These are phyloP conservation scores for Theodoxus fluviatilis DNA, from an alignment of 2,888 invertebrate genomes.

Conservation along the genomic window DNA sequence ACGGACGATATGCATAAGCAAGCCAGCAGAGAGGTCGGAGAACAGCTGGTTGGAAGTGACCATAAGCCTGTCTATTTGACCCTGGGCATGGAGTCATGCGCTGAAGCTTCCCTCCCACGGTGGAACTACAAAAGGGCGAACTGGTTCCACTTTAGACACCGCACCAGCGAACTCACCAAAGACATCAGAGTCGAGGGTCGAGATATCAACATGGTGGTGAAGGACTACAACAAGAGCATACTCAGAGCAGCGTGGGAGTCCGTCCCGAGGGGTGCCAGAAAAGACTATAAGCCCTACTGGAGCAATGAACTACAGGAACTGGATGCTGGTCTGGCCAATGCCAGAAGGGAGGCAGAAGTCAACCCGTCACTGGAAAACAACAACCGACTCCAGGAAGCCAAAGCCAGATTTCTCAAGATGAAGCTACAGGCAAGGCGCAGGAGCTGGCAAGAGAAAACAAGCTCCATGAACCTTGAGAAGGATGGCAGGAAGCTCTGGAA, in stretches of 20 bases:
- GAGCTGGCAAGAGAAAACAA: slow-evolving; percentile 18
- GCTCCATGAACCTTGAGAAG: slow-evolving; percentile 10
- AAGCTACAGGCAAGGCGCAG: slow-evolving; percentile 13
- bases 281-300: slow-evolving; percentile 21
- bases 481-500: neutral
- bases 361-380: slow-evolving; percentile 14
- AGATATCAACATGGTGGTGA: slow-evolving; percentile 19
- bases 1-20: slow-evolving; percentile 7
- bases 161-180: slow-evolving; percentile 17
- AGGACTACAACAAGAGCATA: slow-evolving; percentile 8
- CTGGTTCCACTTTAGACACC: neutral
- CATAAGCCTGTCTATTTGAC: slow-evolving; percentile 3
- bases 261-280: slow-evolving; percentile 17
- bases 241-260: neutral
- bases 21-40: neutral
- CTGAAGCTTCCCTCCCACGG: too few relatives aligned
- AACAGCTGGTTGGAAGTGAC: slow-evolving; percentile 30
- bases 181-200: neutral
- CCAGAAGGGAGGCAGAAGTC: slow-evolving; percentile 18
- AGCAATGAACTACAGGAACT: neutral
- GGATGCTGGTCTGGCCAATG: neutral
- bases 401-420: slow-evolving; percentile 10
- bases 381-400: slow-evolving; percentile 16
- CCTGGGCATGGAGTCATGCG: too few relatives aligned
- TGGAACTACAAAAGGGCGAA: slow-evolving; percentile 21